Conservation (phyloP, 2,113 vertebrate genomes). For the Sula dactylatra region DNA sequence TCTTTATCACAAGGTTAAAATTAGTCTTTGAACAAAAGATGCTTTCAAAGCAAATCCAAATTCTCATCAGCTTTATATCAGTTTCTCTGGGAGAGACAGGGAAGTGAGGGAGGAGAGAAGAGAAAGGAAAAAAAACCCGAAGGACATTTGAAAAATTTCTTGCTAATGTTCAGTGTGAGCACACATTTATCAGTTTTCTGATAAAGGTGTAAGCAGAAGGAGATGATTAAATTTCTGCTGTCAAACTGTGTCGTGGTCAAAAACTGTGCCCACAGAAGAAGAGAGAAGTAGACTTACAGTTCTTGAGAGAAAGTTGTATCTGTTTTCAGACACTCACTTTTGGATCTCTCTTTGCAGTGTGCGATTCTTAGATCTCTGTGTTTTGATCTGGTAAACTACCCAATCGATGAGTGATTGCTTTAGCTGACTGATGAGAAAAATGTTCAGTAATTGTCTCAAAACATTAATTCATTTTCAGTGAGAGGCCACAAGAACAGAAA, state of each 20-base stretch:
- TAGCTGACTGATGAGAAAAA: background rate
- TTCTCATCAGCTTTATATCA: conserved; percentile 60
- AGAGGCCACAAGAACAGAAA: background rate
- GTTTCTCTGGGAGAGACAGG: conserved; percentile 27
- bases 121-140: conserved; percentile 31
- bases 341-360: background rate
- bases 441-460: background rate
- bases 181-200: conserved; percentile 19
- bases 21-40: conserved; percentile 75
- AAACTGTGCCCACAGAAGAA: background rate
- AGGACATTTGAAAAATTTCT: conserved; percentile 69
- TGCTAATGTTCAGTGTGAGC: conserved; percentile 9
- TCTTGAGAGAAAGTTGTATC: background rate
- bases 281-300: background rate
- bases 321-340: background rate
- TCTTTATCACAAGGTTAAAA: conserved; percentile 77
- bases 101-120: background rate
- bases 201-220: conserved; percentile 16
- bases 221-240: conserved; percentile 18
- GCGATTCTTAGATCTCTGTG: background rate
- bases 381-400: background rate
- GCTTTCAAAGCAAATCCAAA: conserved; percentile 71
- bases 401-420: background rate
- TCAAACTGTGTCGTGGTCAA: background rate
- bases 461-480: background rate